Evolutionary conservation across 2,113 vertebrate species (phyloP).

Genomic region (Tretioscincus oriximinensis): DNA sequence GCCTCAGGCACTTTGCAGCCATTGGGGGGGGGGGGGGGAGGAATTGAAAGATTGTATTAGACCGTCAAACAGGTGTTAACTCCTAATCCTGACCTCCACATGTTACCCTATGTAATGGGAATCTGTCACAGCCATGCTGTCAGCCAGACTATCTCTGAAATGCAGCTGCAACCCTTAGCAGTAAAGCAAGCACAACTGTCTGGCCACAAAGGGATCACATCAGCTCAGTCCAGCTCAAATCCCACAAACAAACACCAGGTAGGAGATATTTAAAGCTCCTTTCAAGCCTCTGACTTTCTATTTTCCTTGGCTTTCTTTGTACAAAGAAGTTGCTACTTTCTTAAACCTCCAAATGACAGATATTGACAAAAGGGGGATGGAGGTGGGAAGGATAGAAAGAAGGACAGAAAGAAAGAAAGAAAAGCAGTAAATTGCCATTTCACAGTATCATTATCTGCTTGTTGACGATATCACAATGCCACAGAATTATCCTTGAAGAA

Average conservation of each 20-base stretch:
- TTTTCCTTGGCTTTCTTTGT: constrained; percentile 20
- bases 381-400: no score
- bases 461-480: constrained; percentile 40
- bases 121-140: constrained; percentile 33
- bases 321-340: constrained; percentile 39
- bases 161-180: constrained; percentile 29
- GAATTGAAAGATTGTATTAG: not conserved
- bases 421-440: constrained; percentile 41
- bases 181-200: constrained; percentile 23
- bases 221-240: constrained; percentile 49
- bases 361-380: not conserved
- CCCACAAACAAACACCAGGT: constrained; percentile 27
- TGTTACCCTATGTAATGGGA: constrained; percentile 16
- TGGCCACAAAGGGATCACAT: constrained; percentile 53
- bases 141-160: constrained; percentile 39
- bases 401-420: no score
- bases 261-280: constrained; percentile 43
- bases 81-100: constrained; percentile 36
- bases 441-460: constrained; percentile 18
- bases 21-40: rapidly evolving
- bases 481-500: constrained; percentile 37
- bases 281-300: constrained; percentile 33
- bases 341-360: constrained; percentile 38
- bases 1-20: not conserved
- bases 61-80: not conserved